A percentile compares a stretch with the other conserved stretches of the same genome.
phyloP scores from a whole-genome alignment of 2,113 vertebrate genomes.

The Osmerus eperlanus region DNA sequence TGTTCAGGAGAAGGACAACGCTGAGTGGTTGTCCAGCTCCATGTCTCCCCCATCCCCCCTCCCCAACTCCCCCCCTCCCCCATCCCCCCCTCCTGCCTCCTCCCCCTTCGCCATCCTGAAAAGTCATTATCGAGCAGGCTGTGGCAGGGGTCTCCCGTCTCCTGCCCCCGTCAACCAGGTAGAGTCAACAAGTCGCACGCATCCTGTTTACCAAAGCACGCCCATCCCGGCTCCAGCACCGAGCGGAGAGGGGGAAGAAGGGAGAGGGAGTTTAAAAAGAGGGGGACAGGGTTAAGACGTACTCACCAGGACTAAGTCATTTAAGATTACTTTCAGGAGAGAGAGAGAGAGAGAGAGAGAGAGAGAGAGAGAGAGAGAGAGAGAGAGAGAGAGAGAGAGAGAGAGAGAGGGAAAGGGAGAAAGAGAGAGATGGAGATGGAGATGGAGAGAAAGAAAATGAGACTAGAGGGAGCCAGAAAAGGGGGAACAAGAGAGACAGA shows the following conservation, averaged over 20 bases:
- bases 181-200: conserved; percentile 45
- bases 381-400: neutral
- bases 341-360: neutral
- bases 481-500: neutral
- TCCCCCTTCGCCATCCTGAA: conserved; percentile 59
- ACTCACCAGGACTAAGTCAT: neutral
- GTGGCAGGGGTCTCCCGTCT: conserved; percentile 57
- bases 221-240: conserved; percentile 44
- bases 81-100: too few relatives aligned
- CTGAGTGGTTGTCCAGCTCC: too few relatives aligned
- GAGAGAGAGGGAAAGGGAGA: neutral
- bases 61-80: too few relatives aligned
- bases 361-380: neutral
- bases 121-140: conserved; percentile 56
- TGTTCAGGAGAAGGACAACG: too few relatives aligned
- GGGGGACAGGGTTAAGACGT: neutral
- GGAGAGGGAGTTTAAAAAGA: conserved; percentile 8
- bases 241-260: conserved; percentile 29
- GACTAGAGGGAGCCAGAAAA: neutral
- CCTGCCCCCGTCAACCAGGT: conserved; percentile 65
- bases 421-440: neutral
- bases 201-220: conserved; percentile 71
- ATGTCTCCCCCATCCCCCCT: too few relatives aligned
- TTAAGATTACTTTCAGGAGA: neutral
- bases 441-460: neutral